Percentiles rank a stretch among this genome's conserved stretches.
These are phyloP conservation scores for Nyctalus aviator DNA, from an alignment of 2,797 vertebrate genomes.

Conservation along the genomic window DNA sequence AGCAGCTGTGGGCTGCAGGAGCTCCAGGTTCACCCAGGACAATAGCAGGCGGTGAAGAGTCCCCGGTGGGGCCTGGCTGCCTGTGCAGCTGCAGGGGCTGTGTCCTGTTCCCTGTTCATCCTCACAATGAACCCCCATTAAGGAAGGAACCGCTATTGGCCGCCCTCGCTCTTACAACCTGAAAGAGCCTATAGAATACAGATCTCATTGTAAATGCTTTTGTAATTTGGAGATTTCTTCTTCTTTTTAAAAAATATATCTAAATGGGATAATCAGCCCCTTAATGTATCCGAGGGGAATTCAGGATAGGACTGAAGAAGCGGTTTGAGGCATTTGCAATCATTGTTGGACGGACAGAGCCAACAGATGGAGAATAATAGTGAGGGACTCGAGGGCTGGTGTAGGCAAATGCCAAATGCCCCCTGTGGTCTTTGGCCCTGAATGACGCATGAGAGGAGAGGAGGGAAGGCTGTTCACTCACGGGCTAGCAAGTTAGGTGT, in stretches of 20 bases:
- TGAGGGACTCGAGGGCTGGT: background rate
- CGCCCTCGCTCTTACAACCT: slow-evolving; percentile 66
- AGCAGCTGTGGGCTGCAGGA: slow-evolving; percentile 70
- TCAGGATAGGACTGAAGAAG: slow-evolving; percentile 70
- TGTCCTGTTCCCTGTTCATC: slow-evolving; percentile 34
- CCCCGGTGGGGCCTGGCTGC: slow-evolving; percentile 52
- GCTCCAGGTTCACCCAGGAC: slow-evolving; percentile 66
- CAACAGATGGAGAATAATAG: slow-evolving; percentile 77
- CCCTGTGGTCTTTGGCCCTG: background rate
- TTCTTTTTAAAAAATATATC: background rate
- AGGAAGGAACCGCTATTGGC: slow-evolving; percentile 53
- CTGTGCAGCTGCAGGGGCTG: slow-evolving; percentile 70
- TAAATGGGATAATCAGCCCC: slow-evolving; percentile 72
- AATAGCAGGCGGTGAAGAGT: slow-evolving; percentile 52
- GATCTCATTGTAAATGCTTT: slow-evolving; percentile 74
- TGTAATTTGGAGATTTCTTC: slow-evolving; percentile 68
- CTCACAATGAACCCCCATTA: slow-evolving; percentile 73
- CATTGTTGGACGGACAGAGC: slow-evolving; percentile 74
- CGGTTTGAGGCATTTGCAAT: slow-evolving; percentile 64
- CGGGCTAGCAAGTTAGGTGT: background rate
- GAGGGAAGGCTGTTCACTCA: background rate
- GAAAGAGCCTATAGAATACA: slow-evolving; percentile 81
- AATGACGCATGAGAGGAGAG: background rate
- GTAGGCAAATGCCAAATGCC: background rate
- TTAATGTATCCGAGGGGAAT: slow-evolving; percentile 74